phyloP scores from a whole-genome alignment of 2,888 invertebrate genomes.

The Eledone cirrhosa region DNA sequence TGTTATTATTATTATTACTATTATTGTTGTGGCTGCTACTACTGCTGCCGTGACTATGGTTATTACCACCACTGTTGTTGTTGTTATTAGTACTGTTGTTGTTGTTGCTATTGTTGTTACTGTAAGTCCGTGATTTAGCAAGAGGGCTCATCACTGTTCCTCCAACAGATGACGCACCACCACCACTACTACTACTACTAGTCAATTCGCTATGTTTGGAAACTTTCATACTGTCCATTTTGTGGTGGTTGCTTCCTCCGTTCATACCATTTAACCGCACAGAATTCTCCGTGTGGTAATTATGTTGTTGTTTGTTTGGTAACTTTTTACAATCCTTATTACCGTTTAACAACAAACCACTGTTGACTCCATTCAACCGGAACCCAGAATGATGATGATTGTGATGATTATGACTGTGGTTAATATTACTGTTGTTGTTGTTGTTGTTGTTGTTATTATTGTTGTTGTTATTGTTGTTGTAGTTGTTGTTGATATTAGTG shows the following conservation, averaged over 20 bases:
- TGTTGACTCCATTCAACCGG: neutral
- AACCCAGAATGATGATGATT: slow-evolving; percentile 21
- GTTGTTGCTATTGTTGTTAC: neutral
- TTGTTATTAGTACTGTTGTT: no score
- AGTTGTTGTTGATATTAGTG: no score
- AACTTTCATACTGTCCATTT: neutral
- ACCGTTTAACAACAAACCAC: neutral
- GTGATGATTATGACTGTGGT: slow-evolving; percentile 13
- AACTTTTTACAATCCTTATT: slow-evolving; percentile 2
- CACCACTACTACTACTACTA: no score
- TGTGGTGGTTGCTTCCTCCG: neutral
- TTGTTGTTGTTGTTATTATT: no score
- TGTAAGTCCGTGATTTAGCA: slow-evolving; percentile 1
- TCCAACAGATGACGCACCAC: no score
- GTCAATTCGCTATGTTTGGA: neutral
- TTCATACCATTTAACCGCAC: neutral
- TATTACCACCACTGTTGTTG: no score
- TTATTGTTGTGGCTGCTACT: no score
- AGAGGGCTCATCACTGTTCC: neutral
- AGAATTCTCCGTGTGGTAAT: neutral
- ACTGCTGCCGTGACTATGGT: no score
- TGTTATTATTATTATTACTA: neutral
- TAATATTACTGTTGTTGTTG: no score
- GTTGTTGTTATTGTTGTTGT: no score
- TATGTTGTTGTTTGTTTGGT: neutral